phyloP scores from a whole-genome alignment of 2,113 vertebrate species.

The Verasper variegatus region DNA sequence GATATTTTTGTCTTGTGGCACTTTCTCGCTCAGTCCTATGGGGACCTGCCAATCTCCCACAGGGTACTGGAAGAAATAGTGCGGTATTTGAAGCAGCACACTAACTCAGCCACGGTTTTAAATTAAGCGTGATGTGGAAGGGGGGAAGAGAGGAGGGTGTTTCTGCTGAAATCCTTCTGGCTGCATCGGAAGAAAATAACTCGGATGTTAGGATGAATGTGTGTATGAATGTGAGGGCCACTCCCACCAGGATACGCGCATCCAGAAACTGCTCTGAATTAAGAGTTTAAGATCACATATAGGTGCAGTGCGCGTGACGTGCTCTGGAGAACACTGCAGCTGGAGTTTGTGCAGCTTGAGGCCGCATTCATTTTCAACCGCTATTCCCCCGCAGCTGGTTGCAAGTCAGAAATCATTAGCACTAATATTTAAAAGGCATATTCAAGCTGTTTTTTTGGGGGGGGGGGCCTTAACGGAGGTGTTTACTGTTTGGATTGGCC shows the following conservation, averaged over 20 bases:
- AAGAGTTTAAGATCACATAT: conserved; percentile 33
- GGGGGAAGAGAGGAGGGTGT: conserved; percentile 17
- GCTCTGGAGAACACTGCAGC: conserved; percentile 58
- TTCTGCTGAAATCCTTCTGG: conserved; percentile 70
- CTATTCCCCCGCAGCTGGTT: conserved; percentile 70
- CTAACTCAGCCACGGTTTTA: conserved; percentile 82
- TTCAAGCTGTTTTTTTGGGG: conserved; percentile 26
- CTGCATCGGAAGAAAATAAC: conserved; percentile 72
- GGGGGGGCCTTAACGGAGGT: conserved; percentile 27
- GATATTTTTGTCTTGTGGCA: conserved; percentile 85
- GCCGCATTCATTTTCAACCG: conserved; percentile 56
- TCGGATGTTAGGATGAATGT: conserved; percentile 67
- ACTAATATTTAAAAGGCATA: conserved; percentile 54
- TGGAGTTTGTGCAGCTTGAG: conserved; percentile 60
- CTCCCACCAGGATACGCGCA: conserved; percentile 40
- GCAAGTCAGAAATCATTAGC: conserved; percentile 68
- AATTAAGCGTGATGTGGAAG: conserved; percentile 82
- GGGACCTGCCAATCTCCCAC: conserved; percentile 80
- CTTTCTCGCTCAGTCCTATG: conserved; percentile 73
- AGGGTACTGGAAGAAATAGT: conserved; percentile 80
- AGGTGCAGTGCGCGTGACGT: conserved; percentile 24
- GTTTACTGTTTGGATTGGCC: conserved; percentile 56
- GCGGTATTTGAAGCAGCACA: conserved; percentile 80
- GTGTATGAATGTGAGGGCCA: conserved; percentile 52
- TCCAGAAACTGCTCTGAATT: conserved; percentile 50